A percentile compares a stretch with the other conserved stretches of the same genome.
These are phyloP conservation scores for Papilio elwesi DNA, from an alignment of 2,888 invertebrate genomes.

Conservation along the genomic window DNA sequence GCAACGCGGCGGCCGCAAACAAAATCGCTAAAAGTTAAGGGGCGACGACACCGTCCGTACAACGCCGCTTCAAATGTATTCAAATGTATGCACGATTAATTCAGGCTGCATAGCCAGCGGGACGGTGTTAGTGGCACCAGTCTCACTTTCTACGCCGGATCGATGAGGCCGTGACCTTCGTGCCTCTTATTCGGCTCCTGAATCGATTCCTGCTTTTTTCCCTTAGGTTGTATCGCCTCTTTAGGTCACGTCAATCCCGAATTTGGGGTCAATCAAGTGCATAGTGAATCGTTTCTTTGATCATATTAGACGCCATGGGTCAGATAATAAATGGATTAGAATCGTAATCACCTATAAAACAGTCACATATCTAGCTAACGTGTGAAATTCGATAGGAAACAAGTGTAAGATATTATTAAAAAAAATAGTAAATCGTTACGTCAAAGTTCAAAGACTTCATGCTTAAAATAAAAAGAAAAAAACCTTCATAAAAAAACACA, in stretches of 20 bases:
- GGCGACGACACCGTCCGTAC: constrained; percentile 77
- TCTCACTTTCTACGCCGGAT: constrained; percentile 84
- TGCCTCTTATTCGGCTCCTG: constrained; percentile 78
- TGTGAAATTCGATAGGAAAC: too few species aligned
- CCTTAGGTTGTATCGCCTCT: constrained; percentile 31
- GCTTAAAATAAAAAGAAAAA: constrained; percentile 9
- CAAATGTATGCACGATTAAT: constrained; percentile 86
- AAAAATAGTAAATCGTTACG: neutral
- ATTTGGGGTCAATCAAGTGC: neutral
- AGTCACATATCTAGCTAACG: too few species aligned
- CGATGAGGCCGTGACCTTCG: constrained; percentile 84
- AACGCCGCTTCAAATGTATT: constrained; percentile 77
- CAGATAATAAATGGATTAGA: too few species aligned
- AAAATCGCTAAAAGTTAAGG: constrained; percentile 81
- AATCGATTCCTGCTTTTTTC: constrained; percentile 62
- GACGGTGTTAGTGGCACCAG: constrained; percentile 83
- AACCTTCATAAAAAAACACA: constrained; percentile 42
- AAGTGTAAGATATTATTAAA: neutral
- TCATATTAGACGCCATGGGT: too few species aligned
- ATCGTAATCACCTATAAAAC: too few species aligned
- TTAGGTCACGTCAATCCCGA: constrained; percentile 22
- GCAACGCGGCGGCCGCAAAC: constrained; percentile 52
- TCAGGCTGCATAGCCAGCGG: constrained; percentile 84
- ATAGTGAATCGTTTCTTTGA: neutral
- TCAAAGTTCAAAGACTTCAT: constrained; percentile 5